These are phyloP conservation scores for Ceratoteleas bidentatus DNA, from an alignment of 1,140 invertebrate genomes.

Conservation along the genomic window DNA sequence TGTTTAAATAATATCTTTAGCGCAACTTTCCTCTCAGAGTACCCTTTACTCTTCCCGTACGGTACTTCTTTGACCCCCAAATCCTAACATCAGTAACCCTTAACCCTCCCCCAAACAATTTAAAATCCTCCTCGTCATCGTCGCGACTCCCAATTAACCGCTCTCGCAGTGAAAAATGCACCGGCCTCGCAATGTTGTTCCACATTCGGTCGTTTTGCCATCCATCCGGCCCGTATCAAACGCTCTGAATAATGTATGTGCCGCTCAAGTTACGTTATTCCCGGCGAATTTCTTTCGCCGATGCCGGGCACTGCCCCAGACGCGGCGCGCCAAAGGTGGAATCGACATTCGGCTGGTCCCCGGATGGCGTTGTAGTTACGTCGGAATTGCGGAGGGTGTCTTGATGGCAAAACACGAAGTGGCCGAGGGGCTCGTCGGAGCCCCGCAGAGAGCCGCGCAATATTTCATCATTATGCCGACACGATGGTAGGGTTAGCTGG, in stretches of 20 bases:
- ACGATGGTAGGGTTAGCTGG: constrained; percentile 76
- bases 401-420: constrained; percentile 70
- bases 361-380: constrained; percentile 71
- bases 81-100: no score
- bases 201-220: constrained; percentile 21
- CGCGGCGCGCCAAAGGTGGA: constrained; percentile 61
- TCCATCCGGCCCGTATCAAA: constrained; percentile 28
- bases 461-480: constrained; percentile 83
- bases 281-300: constrained; percentile 47
- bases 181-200: constrained; percentile 18
- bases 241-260: constrained; percentile 45
- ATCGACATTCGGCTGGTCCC: constrained; percentile 61
- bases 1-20: no score
- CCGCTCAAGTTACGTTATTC: constrained; percentile 55
- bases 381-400: constrained; percentile 76
- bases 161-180: constrained; percentile 17
- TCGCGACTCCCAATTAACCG: no score
- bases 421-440: constrained; percentile 67
- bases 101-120: no score
- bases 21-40: no score
- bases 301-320: constrained; percentile 44
- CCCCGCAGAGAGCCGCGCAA: constrained; percentile 73
- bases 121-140: no score
- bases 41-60: no score
- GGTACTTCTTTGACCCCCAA: no score